Conservation (phyloP, 2,888 invertebrate genomes). For the Drosophila putrida region DNA sequence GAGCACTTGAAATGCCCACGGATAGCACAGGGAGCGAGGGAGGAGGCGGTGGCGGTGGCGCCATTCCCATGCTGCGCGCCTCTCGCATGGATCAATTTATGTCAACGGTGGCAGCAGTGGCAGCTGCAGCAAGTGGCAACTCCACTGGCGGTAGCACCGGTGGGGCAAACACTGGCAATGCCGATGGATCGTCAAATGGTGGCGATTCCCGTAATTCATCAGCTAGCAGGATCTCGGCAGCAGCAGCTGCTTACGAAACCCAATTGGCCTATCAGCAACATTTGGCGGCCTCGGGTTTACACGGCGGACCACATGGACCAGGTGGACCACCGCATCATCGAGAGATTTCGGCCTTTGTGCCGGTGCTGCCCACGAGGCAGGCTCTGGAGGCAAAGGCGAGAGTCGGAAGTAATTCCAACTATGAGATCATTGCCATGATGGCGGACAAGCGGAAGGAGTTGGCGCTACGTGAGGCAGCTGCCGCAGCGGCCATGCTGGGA, state of each 20-base stretch:
- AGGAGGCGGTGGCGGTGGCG: conserved; percentile 74
- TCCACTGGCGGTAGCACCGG: background rate
- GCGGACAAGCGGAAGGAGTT: conserved; percentile 94
- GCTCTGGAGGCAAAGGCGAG: conserved; percentile 86
- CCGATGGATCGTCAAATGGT: conserved; percentile 67
- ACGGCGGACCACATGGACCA: conserved; percentile 71
- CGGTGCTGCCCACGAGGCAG: conserved; percentile 93
- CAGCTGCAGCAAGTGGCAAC: conserved; percentile 59
- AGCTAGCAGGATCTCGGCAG: conserved; percentile 82
- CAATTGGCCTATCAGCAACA: conserved; percentile 90
- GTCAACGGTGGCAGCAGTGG: conserved; percentile 84
- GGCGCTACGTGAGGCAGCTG: conserved; percentile 90
- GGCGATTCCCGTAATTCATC: conserved; percentile 83
- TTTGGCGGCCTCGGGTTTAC: conserved; percentile 85
- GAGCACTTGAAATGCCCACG: conserved; percentile 78
- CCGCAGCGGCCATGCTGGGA: conserved; percentile 89
- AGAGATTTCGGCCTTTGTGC: conserved; percentile 94
- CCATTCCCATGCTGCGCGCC: conserved; percentile 83
- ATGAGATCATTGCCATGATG: conserved; percentile 96
- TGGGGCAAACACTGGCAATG: conserved; percentile 16
- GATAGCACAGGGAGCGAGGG: conserved; percentile 77
- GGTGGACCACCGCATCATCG: conserved; percentile 87
- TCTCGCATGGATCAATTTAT: conserved; percentile 88
- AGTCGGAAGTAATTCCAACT: conserved; percentile 88
- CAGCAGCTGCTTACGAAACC: conserved; percentile 87